Percentiles rank a stretch among this genome's conserved stretches.
phyloP scores from a whole-genome alignment of 2,888 invertebrate species.

The Eumacrocentrus americanus region DNA sequence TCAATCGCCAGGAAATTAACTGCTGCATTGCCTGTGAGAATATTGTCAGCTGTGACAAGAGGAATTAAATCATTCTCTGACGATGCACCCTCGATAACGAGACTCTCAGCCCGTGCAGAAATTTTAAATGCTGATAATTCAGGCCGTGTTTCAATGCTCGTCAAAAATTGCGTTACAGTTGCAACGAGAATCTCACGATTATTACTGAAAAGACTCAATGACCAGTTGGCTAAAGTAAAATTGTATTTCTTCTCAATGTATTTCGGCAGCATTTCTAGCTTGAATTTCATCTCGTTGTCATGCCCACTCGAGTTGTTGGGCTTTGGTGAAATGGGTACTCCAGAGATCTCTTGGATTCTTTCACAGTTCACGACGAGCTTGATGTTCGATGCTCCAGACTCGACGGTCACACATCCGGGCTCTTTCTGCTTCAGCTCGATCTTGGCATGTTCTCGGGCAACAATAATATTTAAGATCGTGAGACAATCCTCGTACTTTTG shows the following conservation, averaged over 20 bases:
- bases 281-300: conserved; percentile 63
- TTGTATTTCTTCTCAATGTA: conserved; percentile 73
- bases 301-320: conserved; percentile 63
- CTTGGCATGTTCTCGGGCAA: conserved; percentile 81
- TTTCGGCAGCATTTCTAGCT: conserved; percentile 65
- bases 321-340: conserved; percentile 69
- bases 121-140: conserved; percentile 73
- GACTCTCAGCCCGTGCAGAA: conserved; percentile 75
- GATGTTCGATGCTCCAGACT: conserved; percentile 53
- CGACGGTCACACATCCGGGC: conserved; percentile 55
- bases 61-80: conserved; percentile 76
- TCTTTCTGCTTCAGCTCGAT: conserved; percentile 64
- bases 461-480: conserved; percentile 75
- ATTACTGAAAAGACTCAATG: conserved; percentile 71
- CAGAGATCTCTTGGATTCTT: conserved; percentile 66
- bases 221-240: conserved; percentile 76
- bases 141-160: conserved; percentile 73
- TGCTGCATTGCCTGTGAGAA: conserved; percentile 66
- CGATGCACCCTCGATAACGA: conserved; percentile 77
- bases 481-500: conserved; percentile 78
- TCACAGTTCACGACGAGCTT: conserved; percentile 66
- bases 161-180: conserved; percentile 75
- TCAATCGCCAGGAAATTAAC: conserved; percentile 77
- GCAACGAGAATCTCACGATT: conserved; percentile 73
- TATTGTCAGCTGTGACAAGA: conserved; percentile 70